phyloP scores from a whole-genome alignment of 2,888 invertebrate species.

The Amphipyra berbera region DNA sequence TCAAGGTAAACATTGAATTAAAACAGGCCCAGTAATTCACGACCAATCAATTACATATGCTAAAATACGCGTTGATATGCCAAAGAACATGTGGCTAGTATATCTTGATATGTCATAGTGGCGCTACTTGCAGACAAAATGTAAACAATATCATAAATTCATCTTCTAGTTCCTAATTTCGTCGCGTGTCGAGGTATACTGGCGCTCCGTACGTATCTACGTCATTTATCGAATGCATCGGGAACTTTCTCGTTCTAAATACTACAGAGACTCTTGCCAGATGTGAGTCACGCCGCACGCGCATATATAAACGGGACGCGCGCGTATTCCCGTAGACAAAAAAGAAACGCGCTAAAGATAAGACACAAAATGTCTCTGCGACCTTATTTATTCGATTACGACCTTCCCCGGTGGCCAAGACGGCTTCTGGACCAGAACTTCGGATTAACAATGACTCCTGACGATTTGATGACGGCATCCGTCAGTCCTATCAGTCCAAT shows the following conservation, averaged over 20 bases:
- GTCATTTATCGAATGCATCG: constrained; percentile 54
- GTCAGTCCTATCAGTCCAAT: constrained; percentile 71
- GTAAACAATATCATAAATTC: too few species aligned
- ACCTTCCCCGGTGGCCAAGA: constrained; percentile 76
- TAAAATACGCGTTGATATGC: too few species aligned
- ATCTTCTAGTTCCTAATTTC: too few species aligned
- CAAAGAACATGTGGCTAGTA: too few species aligned
- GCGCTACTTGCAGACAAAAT: too few species aligned
- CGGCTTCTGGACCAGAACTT: constrained; percentile 84
- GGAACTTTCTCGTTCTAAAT: constrained; percentile 68
- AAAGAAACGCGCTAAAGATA: constrained; percentile 50
- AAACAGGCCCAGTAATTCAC: too few species aligned
- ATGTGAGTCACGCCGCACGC: constrained; percentile 42
- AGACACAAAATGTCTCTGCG: constrained; percentile 74
- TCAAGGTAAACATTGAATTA: too few species aligned
- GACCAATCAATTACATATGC: too few species aligned
- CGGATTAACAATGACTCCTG: constrained; percentile 80
- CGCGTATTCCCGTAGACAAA: constrained; percentile 52
- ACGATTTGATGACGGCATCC: constrained; percentile 75
- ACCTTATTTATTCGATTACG: constrained; percentile 79
- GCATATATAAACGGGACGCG: constrained; percentile 48
- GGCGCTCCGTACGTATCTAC: constrained; percentile 1
- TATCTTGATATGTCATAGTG: too few species aligned
- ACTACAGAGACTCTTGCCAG: constrained; percentile 49
- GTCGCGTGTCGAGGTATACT: too few species aligned